Conservation (phyloP, 2,888 invertebrate species). For the Pteria penguin region DNA sequence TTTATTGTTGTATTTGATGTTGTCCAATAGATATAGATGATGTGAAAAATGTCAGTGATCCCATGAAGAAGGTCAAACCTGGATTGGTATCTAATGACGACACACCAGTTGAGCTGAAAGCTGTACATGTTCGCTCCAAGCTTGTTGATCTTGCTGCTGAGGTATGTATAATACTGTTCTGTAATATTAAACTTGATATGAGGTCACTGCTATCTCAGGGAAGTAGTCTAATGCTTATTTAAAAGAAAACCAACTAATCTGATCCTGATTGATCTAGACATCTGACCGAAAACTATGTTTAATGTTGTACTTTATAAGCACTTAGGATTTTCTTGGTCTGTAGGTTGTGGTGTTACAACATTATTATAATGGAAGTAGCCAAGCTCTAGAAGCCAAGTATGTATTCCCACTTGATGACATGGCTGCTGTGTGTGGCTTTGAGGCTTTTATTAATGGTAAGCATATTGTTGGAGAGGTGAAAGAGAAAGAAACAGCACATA, state of each 20-base stretch:
- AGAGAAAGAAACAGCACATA: conserved; percentile 79
- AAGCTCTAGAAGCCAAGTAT: conserved; percentile 79
- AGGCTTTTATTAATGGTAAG: conserved; percentile 80
- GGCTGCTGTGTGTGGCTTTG: conserved; percentile 81
- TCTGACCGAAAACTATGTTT: no score
- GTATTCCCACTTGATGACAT: conserved; percentile 80
- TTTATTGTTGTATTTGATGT: no score
- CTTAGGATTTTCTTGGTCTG: no score
- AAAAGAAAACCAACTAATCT: no score
- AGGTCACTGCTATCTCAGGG: no score
- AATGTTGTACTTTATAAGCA: no score
- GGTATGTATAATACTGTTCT: conserved; percentile 44
- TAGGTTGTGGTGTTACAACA: conserved; percentile 79
- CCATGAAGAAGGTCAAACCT: conserved; percentile 70
- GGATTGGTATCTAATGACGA: conserved; percentile 66
- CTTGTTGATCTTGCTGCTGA: conserved; percentile 78
- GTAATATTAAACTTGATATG: background rate
- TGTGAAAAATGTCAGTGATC: conserved; percentile 66
- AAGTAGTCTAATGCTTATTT: no score
- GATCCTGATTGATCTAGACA: no score
- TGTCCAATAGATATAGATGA: conserved; percentile 65
- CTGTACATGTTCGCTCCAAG: conserved; percentile 76
- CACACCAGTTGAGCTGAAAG: conserved; percentile 70
- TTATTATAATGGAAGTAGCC: conserved; percentile 70
- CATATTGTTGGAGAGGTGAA: conserved; percentile 80